phyloP scores from a whole-genome alignment of 1,140 invertebrate genomes.

The Drosophila saltans region DNA sequence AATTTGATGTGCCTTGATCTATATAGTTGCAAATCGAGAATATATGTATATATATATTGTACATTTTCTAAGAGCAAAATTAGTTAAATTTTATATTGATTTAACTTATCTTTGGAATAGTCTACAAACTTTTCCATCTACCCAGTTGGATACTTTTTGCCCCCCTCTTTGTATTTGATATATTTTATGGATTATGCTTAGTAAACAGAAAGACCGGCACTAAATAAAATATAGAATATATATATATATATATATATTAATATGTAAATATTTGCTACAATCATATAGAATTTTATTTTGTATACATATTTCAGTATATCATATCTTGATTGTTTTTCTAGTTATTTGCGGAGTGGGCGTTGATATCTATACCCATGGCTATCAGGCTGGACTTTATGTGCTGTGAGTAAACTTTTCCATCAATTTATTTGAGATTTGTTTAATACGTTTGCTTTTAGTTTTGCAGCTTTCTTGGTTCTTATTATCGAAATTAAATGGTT shows the following conservation, averaged over 20 bases:
- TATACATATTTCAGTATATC: conserved; percentile 50
- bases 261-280: conserved; percentile 56
- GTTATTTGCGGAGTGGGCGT: conserved; percentile 80
- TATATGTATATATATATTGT: background rate
- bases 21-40: background rate
- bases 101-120: background rate
- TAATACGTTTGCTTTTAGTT: conserved; percentile 52
- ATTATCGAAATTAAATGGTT: conserved; percentile 82
- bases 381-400: conserved; percentile 73
- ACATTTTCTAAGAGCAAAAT: no score
- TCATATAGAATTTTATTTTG: conserved; percentile 41
- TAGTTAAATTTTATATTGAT: no score
- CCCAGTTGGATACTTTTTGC: background rate
- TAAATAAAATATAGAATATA: conserved; percentile 48
- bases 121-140: conserved; percentile 13
- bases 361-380: conserved; percentile 77
- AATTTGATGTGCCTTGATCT: no score
- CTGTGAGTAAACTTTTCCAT: conserved; percentile 60
- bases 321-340: conserved; percentile 65
- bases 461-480: conserved; percentile 73
- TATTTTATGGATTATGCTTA: conserved; percentile 56
- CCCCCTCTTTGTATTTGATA: conserved; percentile 20
- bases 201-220: conserved; percentile 38
- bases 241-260: conserved; percentile 52
- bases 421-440: conserved; percentile 35